These are phyloP conservation scores for Aethes cnicana DNA, from an alignment of 2,888 invertebrate species.

Conservation along the genomic window DNA sequence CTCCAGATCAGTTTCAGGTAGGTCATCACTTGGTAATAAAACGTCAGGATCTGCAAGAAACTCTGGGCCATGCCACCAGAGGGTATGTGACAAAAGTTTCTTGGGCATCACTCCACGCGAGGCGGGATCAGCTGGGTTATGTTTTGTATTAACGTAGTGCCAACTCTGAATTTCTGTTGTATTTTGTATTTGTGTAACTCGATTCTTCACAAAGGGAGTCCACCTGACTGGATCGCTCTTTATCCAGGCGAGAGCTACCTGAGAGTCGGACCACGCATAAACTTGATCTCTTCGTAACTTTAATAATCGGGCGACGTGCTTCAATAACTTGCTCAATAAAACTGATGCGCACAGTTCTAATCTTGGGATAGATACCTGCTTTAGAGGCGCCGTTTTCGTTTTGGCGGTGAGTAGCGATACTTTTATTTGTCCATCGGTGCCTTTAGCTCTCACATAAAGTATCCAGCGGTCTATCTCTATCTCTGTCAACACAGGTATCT, in stretches of 20 bases:
- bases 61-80: neutral
- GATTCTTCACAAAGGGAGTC: neutral
- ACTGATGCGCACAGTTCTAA: too few species aligned
- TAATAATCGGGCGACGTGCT: too few species aligned
- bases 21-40: neutral
- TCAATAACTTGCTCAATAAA: too few species aligned
- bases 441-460: too few species aligned
- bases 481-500: too few species aligned
- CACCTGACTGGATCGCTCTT: neutral
- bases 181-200: neutral
- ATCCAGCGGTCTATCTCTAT: too few species aligned
- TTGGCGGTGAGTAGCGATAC: too few species aligned
- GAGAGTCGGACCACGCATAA: neutral
- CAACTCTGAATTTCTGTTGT: neutral
- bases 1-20: neutral
- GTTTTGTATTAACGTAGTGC: neutral
- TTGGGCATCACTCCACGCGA: neutral
- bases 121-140: neutral
- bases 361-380: too few species aligned
- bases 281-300: too few species aligned
- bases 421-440: too few species aligned
- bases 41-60: neutral
- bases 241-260: too few species aligned
- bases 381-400: too few species aligned
- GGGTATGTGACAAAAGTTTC: neutral